Percentiles rank a stretch among this genome's conserved stretches.
These are phyloP conservation scores for Heterocephalus glaber DNA, from an alignment of 2,113 vertebrate genomes.

Conservation along the genomic window DNA sequence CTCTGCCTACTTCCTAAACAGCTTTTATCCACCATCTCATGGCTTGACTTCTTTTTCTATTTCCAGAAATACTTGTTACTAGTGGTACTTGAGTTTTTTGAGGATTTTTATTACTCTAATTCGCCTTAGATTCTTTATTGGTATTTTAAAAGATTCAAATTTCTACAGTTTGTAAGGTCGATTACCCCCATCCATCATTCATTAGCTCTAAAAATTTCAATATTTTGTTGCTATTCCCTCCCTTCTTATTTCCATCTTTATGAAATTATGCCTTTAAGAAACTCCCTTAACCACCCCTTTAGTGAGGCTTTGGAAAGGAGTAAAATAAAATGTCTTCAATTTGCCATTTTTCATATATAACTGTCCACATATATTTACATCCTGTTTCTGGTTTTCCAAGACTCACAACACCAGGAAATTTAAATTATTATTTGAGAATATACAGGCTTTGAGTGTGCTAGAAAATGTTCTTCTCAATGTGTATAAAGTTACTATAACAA, in stretches of 20 bases:
- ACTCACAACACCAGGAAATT: background rate
- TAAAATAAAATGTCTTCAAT: background rate
- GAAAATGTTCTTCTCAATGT: background rate
- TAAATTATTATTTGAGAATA: background rate
- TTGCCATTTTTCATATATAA: background rate
- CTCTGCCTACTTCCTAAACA: background rate
- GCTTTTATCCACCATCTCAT: background rate
- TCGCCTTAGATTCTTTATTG: background rate
- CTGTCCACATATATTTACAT: background rate
- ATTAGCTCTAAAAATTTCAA: background rate
- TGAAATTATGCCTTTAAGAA: background rate
- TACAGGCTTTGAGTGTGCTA: background rate
- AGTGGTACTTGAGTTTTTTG: background rate
- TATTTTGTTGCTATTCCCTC: background rate
- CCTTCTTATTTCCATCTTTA: background rate
- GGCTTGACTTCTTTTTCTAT: background rate
- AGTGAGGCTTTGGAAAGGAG: background rate
- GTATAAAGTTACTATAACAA: background rate
- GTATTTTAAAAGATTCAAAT: slow-evolving; percentile 6
- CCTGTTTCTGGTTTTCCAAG: background rate
- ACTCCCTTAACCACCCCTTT: background rate
- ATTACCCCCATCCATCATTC: background rate
- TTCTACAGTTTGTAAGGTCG: slow-evolving; percentile 7
- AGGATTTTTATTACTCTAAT: background rate
- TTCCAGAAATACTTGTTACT: background rate